phyloP scores from a whole-genome alignment of 2,888 invertebrate species.

The Pomacea canaliculata region DNA sequence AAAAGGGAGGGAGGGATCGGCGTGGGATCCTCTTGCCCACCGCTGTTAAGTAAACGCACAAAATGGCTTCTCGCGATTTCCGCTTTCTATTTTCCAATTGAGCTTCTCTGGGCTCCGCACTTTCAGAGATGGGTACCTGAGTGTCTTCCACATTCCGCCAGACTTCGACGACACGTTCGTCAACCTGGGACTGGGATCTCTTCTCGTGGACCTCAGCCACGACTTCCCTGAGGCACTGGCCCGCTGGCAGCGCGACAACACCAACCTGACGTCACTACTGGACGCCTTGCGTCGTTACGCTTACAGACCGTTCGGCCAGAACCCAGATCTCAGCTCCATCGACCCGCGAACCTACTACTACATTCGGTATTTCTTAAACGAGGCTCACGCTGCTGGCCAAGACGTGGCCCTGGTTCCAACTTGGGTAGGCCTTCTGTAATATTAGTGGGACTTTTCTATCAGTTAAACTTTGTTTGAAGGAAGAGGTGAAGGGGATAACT shows the following conservation, averaged over 20 bases:
- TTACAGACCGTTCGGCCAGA: slow-evolving; percentile 50
- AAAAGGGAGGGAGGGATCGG: too few relatives aligned
- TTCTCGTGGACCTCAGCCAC: slow-evolving; percentile 45
- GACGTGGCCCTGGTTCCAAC: slow-evolving; percentile 57
- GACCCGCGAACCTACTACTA: slow-evolving; percentile 61
- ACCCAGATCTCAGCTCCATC: slow-evolving; percentile 49
- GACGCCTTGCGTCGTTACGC: slow-evolving; percentile 57
- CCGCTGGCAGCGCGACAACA: slow-evolving; percentile 51
- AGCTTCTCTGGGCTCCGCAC: too few relatives aligned
- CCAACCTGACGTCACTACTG: slow-evolving; percentile 55
- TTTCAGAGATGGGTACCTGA: slow-evolving; percentile 38
- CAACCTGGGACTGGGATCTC: slow-evolving; percentile 58
- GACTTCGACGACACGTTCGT: slow-evolving; percentile 66
- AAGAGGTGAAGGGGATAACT: too few relatives aligned
- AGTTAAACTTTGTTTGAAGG: too few relatives aligned
- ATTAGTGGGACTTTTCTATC: too few relatives aligned
- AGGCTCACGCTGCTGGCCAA: slow-evolving; percentile 37
- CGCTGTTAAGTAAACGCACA: too few relatives aligned
- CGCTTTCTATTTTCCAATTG: too few relatives aligned
- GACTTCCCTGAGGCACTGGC: slow-evolving; percentile 47
- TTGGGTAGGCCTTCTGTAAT: slow-evolving; percentile 47
- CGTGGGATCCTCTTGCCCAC: too few relatives aligned
- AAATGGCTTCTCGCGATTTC: too few relatives aligned
- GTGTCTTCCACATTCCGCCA: slow-evolving; percentile 58
- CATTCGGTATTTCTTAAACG: slow-evolving; percentile 53